Conservation (phyloP, 2,797 vertebrate species). For the Fistularia commersonii region DNA sequence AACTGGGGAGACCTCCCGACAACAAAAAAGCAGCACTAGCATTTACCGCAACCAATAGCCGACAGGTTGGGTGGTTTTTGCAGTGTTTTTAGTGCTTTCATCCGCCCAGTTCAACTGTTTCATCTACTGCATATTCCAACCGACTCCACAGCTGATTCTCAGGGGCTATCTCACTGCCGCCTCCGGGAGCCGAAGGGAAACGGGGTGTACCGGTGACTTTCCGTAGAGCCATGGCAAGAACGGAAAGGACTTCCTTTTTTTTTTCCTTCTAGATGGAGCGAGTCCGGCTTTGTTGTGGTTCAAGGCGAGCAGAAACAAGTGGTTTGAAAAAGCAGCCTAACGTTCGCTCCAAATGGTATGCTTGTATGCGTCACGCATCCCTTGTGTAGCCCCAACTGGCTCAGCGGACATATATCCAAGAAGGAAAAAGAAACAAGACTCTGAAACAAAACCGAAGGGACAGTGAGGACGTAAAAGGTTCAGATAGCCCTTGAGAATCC, state of each 20-base stretch:
- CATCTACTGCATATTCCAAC: conserved; percentile 52
- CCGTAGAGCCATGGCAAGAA: too few species aligned
- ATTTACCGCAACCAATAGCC: conserved; percentile 19
- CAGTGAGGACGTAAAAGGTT: conserved; percentile 7
- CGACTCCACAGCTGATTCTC: conserved; percentile 49
- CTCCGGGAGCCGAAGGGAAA: conserved; percentile 1
- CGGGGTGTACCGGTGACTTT: too few species aligned
- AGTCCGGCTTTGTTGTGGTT: too few species aligned
- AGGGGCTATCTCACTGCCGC: conserved; percentile 51
- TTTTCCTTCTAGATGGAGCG: too few species aligned
- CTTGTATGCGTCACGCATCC: too few species aligned
- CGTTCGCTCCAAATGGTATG: too few species aligned
- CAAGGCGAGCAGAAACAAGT: too few species aligned
- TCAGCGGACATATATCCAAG: too few species aligned
- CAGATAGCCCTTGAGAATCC: conserved; percentile 67
- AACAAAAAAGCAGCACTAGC: conserved; percentile 46
- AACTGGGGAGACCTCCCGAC: conserved; percentile 33
- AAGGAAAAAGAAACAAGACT: neutral
- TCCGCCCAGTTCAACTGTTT: conserved; percentile 49
- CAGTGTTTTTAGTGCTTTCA: conserved; percentile 44
- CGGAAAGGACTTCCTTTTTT: too few species aligned
- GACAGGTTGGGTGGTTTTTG: conserved; percentile 31
- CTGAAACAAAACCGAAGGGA: conserved; percentile 5
- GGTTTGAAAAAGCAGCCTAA: too few species aligned
- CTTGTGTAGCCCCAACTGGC: too few species aligned